Evolutionary conservation across 2,888 invertebrate species (phyloP), one percentile per base, ranked within the genome.

Genomic region (Candidula unifasciata): DNA sequence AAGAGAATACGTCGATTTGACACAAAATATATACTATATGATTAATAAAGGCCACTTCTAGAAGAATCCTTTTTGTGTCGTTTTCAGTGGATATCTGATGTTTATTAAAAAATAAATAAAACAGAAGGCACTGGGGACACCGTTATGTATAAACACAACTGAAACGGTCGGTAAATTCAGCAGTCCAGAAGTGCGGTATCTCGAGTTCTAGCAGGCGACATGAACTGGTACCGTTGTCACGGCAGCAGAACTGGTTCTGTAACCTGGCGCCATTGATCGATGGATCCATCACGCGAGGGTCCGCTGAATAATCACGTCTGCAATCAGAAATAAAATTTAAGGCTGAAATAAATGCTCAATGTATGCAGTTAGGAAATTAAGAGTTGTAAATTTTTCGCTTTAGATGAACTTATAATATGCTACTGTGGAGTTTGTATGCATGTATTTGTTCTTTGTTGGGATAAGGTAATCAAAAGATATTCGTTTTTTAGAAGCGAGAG

Each of bases 271-370:
- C 27, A 3, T n/a, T 79, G 80, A 84, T 84, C 84, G 80, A 84
- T 84, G 68, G 64, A 84, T 18, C 74, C 76, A 74, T 44, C 80
- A 79, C 80, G 79, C 73, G 83, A 54, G 37, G 64, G 83, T 80
- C 79, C 60, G 80, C 84, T 52, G 71, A 83, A 76, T 68, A 37
- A 77, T 60, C 30, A 54, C 30, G 30, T 44, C 77, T 69, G 37
- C 69, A 77, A 54, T 77, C 54, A 83, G 60, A 60, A 5, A 2
- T 10, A 30, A 18, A n/a, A 57, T 52, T 68, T 35, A 83, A 71
- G 78, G 78, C 44, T 10, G 44, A 44, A 44, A 44, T 6, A 44
- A 44, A 44, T 44, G 44, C 44, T 13, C 6, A 1, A 44, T 44
- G 44, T 44, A 44, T n/a, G n/a, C n/a, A 44, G 44, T 44, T 10